Evolutionary conservation across 1,140 invertebrate species (phyloP), one percentile per base, ranked within the genome.

Genomic region (Philaenus spumarius): DNA sequence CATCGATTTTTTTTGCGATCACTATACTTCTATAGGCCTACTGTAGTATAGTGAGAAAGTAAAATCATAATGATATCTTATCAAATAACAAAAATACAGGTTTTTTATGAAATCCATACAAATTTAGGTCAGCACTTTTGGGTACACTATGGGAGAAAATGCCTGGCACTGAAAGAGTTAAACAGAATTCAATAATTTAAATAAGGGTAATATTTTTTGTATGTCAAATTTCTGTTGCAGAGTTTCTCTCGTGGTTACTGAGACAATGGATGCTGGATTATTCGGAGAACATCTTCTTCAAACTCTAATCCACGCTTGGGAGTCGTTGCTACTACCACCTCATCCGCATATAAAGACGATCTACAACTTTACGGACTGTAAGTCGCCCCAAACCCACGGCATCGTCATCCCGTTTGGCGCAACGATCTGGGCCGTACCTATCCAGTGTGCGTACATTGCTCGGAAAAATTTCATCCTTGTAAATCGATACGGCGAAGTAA

Each of bases 181-280:
- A n/a, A n/a, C n/a, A n/a, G n/a, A n/a, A n/a, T n/a, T n/a, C n/a
- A n/a, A n/a, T n/a, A n/a, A n/a, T n/a, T n/a, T n/a, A n/a, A n/a
- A n/a, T n/a, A n/a, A n/a, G n/a, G n/a, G n/a, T n/a, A n/a, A n/a
- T n/a, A n/a, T n/a, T n/a, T n/a, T n/a, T n/a, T n/a, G n/a, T n/a
- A n/a, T n/a, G n/a, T n/a, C n/a, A n/a, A n/a, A n/a, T n/a, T n/a
- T n/a, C n/a, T 52, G 14, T 66, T 65, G 43, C 60, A 65, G 80
- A 63, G 78, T 82, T 34, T 78, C 80, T 62, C 66, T 89, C 6
- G 69, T 89, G 19, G 76, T 90, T 1, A 89, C 86, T 48, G 89
- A 91, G 73, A 84, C 83, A 45, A 85, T 90, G 77, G 89, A 91
- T 77, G 82, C 82, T 58, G 87, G 81, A 2, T 66, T 90, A 20